Conservation (phyloP, 2,888 invertebrate species). For the Dendrolimus pini region DNA sequence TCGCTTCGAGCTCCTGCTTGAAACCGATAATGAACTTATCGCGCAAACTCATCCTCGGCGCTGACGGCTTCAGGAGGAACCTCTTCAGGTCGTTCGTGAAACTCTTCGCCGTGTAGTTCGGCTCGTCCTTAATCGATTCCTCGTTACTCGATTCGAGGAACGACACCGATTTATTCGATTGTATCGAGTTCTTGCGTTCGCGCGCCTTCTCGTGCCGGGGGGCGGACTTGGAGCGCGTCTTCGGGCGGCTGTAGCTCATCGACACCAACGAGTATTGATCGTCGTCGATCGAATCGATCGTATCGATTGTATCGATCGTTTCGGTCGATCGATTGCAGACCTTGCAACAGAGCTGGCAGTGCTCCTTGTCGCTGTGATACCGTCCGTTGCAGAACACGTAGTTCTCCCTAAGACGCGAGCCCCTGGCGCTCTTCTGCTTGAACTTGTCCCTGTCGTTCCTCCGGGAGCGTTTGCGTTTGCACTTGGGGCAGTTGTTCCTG, state of each 20-base stretch:
- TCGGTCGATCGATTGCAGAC: constrained; percentile 58
- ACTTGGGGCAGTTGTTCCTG: constrained; percentile 59
- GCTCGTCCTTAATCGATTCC: constrained; percentile 57
- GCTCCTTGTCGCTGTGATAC: constrained; percentile 54
- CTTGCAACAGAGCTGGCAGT: constrained; percentile 57
- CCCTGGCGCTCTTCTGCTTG: constrained; percentile 24
- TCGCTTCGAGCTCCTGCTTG: constrained; percentile 65
- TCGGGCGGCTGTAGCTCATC: constrained; percentile 48
- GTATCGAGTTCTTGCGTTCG: constrained; percentile 60
- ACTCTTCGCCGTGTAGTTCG: constrained; percentile 70
- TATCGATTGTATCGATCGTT: constrained; percentile 42
- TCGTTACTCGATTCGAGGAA: constrained; percentile 65
- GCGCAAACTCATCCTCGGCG: constrained; percentile 59
- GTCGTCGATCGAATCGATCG: constrained; percentile 52
- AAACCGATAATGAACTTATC: constrained; percentile 69
- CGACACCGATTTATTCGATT: constrained; percentile 68
- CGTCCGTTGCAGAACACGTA: constrained; percentile 56
- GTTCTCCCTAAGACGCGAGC: constrained; percentile 30
- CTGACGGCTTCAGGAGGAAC: constrained; percentile 60
- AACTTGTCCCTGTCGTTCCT: constrained; percentile 22
- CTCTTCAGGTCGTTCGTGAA: constrained; percentile 70
- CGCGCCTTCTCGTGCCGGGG: constrained; percentile 31
- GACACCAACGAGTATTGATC: constrained; percentile 56
- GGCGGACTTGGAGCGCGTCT: constrained; percentile 23
- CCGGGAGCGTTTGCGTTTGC: constrained; percentile 38